Conservation (phyloP, 2,888 invertebrate genomes). For the Cosmorhoe ocellata region DNA sequence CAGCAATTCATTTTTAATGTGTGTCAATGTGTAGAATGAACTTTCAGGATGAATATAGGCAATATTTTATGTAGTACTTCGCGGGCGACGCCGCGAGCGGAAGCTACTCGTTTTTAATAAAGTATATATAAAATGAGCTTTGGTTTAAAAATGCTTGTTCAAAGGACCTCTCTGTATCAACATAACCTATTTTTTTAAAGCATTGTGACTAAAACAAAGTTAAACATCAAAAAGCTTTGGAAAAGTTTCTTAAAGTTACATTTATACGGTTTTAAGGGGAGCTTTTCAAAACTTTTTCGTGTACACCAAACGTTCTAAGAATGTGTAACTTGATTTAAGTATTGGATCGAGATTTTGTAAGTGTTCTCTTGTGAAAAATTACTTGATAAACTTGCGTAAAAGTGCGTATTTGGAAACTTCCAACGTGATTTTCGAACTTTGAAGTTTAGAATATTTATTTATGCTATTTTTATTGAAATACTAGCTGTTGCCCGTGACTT, state of each 20-base stretch:
- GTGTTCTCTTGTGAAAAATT: slow-evolving; percentile 8
- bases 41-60: too few relatives aligned
- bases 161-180: too few relatives aligned
- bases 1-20: too few relatives aligned
- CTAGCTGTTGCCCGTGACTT: too few relatives aligned
- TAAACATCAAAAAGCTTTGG: slow-evolving; percentile 3
- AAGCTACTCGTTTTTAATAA: too few relatives aligned
- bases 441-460: too few relatives aligned
- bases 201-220: background rate
- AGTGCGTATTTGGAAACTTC: background rate
- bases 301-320: slow-evolving; percentile 13
- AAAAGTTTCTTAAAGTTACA: slow-evolving; percentile 13
- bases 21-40: too few relatives aligned
- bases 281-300: slow-evolving; percentile 17
- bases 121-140: too few relatives aligned
- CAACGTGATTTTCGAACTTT: background rate
- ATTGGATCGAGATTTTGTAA: slow-evolving; percentile 13
- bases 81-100: too few relatives aligned
- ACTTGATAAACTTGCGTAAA: slow-evolving; percentile 2
- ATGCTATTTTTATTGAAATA: too few relatives aligned
- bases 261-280: slow-evolving; percentile 18
- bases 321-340: slow-evolving; percentile 18
- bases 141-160: too few relatives aligned
- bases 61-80: too few relatives aligned
- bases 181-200: background rate